A percentile compares a stretch with the other conserved stretches of the same genome.
Evolutionary conservation across 2,888 invertebrate species (phyloP).

Genomic region (Drosophila ezoana): DNA sequence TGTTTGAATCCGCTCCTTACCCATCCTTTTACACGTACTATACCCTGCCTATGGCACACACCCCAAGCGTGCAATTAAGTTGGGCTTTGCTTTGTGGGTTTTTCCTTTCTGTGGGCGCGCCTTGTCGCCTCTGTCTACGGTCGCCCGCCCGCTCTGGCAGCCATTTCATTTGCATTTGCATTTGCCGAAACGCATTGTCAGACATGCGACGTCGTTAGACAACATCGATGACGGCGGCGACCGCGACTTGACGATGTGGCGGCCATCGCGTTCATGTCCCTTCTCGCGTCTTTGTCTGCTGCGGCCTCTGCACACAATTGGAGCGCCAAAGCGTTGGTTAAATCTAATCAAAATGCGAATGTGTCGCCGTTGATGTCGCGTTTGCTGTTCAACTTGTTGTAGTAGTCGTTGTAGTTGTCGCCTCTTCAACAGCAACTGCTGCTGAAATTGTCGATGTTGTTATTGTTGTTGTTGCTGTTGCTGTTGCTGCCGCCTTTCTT

Average conservation of each 20-base stretch:
- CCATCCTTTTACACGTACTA: neutral
- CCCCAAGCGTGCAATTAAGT: constrained; percentile 72
- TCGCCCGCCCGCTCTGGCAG: constrained; percentile 3
- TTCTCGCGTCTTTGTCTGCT: constrained; percentile 1
- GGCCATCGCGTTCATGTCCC: constrained; percentile 38
- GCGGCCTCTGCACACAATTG: constrained; percentile 58
- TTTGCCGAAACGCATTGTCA: constrained; percentile 73
- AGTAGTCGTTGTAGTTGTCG: constrained; percentile 54
- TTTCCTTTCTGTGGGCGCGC: constrained; percentile 69
- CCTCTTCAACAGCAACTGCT: constrained; percentile 39
- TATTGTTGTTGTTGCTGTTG: neutral
- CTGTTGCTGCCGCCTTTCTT: constrained; percentile 62
- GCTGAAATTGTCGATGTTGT: constrained; percentile 13
- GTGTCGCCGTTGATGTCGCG: constrained; percentile 54
- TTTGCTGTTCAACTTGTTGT: constrained; percentile 56
- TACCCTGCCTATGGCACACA: constrained; percentile 29
- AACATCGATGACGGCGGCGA: constrained; percentile 44
- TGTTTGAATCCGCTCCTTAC: neutral
- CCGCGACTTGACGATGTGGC: constrained; percentile 39
- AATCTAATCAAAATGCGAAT: constrained; percentile 80
- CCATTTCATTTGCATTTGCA: constrained; percentile 52
- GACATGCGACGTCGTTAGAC: constrained; percentile 69
- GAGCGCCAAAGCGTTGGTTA: constrained; percentile 69
- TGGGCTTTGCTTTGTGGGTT: constrained; percentile 71
- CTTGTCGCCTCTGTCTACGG: constrained; percentile 41